A percentile compares a stretch with the other conserved stretches of the same genome.
Evolutionary conservation across 1,140 invertebrate species (phyloP).

Genomic region (Myzus persicae): DNA sequence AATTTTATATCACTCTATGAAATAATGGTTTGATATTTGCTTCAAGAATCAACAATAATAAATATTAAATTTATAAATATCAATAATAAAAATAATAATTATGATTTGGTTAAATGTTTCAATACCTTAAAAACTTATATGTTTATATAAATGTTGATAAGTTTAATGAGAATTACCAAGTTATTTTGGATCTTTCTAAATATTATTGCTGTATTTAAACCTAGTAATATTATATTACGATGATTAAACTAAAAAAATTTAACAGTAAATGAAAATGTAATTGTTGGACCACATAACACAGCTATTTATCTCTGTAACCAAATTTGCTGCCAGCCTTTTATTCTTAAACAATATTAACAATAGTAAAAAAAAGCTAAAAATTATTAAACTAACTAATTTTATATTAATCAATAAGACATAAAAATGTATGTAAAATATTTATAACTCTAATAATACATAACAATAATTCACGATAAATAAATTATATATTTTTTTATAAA

Average conservation of each 20-base stretch:
- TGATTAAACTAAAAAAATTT: slow-evolving; percentile 30
- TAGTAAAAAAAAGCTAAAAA: slow-evolving; percentile 34
- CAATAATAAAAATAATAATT: neutral
- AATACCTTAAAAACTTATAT: neutral
- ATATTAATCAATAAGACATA: slow-evolving; percentile 29
- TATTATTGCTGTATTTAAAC: slow-evolving; percentile 13
- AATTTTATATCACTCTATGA: slow-evolving; percentile 25
- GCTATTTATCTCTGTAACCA: slow-evolving; percentile 31
- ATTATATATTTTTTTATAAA: slow-evolving; percentile 22
- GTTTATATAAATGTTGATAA: neutral
- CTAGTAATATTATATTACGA: neutral
- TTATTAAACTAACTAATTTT: slow-evolving; percentile 24
- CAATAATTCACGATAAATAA: slow-evolving; percentile 36
- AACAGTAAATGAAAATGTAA: slow-evolving; percentile 36
- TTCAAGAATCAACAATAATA: slow-evolving; percentile 41
- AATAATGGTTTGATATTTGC: slow-evolving; percentile 41
- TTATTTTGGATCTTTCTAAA: slow-evolving; percentile 12
- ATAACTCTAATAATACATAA: slow-evolving; percentile 47
- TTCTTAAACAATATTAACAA: slow-evolving; percentile 50
- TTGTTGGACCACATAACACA: slow-evolving; percentile 41
- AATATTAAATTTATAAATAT: slow-evolving; percentile 25
- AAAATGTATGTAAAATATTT: slow-evolving; percentile 53
- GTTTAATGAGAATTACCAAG: neutral
- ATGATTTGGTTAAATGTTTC: neutral
- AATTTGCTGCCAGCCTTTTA: slow-evolving; percentile 49